phyloP scores from a whole-genome alignment of 2,797 vertebrate species.

The Steatocranus sp. region DNA sequence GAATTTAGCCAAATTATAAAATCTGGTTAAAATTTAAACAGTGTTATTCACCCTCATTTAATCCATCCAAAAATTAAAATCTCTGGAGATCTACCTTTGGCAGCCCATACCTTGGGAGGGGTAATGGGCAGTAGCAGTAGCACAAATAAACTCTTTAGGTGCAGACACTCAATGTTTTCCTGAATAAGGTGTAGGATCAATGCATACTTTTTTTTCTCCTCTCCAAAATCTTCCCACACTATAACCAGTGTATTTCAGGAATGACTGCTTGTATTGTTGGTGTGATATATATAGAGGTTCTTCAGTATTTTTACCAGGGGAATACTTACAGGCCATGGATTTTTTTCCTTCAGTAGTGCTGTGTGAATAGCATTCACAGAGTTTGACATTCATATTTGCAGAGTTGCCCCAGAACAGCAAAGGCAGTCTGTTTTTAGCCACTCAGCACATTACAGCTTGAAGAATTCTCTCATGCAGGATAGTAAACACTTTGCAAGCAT shows the following conservation, averaged over 20 bases:
- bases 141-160: background rate
- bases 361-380: background rate
- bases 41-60: slow-evolving; percentile 3
- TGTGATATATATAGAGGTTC: background rate
- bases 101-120: background rate
- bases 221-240: background rate
- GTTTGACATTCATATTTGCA: slow-evolving; percentile 24
- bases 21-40: background rate
- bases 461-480: background rate
- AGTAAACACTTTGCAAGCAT: background rate
- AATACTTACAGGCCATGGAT: slow-evolving; percentile 3
- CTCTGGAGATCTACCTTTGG: background rate
- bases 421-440: background rate
- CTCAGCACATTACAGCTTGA: background rate
- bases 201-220: background rate
- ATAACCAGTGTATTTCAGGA: background rate
- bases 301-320: slow-evolving; percentile 16
- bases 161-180: background rate
- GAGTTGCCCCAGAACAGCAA: slow-evolving; percentile 9
- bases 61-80: background rate
- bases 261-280: background rate
- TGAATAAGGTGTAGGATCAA: background rate
- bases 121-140: background rate
- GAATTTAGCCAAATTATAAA: background rate
- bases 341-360: background rate